Evolutionary conservation across 1,140 invertebrate species (phyloP), one percentile per base, ranked within the genome.

Genomic region (Habropoda laboriosa): DNA sequence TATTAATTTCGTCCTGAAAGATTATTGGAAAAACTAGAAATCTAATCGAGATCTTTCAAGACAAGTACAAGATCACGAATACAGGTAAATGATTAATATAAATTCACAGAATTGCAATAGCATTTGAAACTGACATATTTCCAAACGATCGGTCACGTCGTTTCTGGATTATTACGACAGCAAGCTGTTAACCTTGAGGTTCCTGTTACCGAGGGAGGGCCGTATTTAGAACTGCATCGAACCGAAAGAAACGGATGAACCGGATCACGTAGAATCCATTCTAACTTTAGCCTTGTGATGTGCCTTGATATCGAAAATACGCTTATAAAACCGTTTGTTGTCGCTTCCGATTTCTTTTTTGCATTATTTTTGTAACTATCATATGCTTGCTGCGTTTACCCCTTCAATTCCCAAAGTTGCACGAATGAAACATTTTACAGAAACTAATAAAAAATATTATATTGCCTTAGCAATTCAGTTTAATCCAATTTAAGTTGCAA

Each of bases 231-330:
- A 61, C 63, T 76, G 38, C 63, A 76, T 67, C 55, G 63, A 68
- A 66, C 35, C 47, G 38, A 76, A 74, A 80, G 73, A 66, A 80
- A 63, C 53, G 72, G 63, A 76, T 77, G 63, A 80, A 80, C 79
- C 79, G 79, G 79, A 76, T 80, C 47, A 38, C 27, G 38, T 47
- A 49, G 68, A 40, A 73, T 55, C 7, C n/a, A 18, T 35, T 40
- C 27, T 38, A 38, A 42, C 6, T 71, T 70, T 2, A n/a, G 10
- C 10, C 10, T 2, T 0, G 1, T 3, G 16, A 57, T 53, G 27
- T 3, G 47, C 24, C 7, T 8, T 2, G 38, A 45, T 67, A 67
- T 45, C 4, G n/a, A 42, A 55, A 32, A 66, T 12, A 35, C 55
- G 0, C 18, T 24, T 32, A 1, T 3, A 21, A 24, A 7, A 16